Base-by-base conservation (phyloP, 2,888 invertebrate genomes). In the Epistrophella euchroma region DNA sequence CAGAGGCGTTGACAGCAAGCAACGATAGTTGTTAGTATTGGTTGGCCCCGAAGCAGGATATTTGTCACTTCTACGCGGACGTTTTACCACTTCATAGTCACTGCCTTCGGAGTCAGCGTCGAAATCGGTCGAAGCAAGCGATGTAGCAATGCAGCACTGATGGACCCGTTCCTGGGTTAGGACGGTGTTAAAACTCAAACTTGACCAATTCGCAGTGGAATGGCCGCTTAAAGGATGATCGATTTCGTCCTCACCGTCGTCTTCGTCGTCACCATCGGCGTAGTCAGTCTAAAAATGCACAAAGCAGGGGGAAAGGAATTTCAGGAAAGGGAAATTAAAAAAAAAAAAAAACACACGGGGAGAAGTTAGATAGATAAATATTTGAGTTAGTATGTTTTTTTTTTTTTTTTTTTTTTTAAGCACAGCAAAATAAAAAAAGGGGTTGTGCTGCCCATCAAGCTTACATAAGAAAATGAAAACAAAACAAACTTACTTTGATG, bases 81-180 rank as follows among this genome's bases (percentile, higher is more conserved):
- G 87, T 76, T 90, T 90, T 75, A 89, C 89, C 91, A 93, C 88
- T 93, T 94, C 93, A 79, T 90, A 90, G 86, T 94, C 93, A 88
- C 93, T 93, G 88, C 92, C 93, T 89, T 95, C 95, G 62, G 94
- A 94, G 89, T 95, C 95, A 37, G 95, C 94, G 89, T 94, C 94
- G 89, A 94, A 94, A 88, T 94, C 94, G 73, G 91, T 92, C 40
- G 91, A 88, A 2, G 90, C 90, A 13, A 91, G 89, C 17, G 89
- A 86, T 37, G 89, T 88, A n/a, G 85, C 80, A 35, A 88, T 83
- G 55, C 74, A 75, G 40, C 86, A 77, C 88, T 88, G 87, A 88
- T 88, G 88, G 11, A 82, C 81, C 19, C 86, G 86, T 28, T 86
- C 86, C 37, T 82, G 77, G 5, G 82, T 86, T 0, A 89, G 87